These are phyloP conservation scores for Cisticola juncidis DNA, from an alignment of 2,113 vertebrate species.

Conservation along the genomic window DNA sequence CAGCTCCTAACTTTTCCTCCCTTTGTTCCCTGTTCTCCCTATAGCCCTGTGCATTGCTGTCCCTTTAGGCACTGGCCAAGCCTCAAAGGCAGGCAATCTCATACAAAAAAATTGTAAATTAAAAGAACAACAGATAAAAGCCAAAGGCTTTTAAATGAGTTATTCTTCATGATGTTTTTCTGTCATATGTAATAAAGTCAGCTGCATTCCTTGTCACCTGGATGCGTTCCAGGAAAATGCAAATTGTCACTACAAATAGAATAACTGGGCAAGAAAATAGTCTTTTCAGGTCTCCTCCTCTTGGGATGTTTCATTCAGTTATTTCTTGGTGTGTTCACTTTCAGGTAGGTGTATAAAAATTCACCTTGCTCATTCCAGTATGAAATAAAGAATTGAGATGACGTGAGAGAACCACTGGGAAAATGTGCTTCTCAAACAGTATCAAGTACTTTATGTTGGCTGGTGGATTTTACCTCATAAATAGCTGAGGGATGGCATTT, in stretches of 20 bases:
- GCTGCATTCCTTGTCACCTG: conserved; percentile 21
- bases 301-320: background rate
- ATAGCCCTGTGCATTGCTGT: background rate
- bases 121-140: conserved; percentile 29
- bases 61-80: background rate
- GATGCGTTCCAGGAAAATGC: conserved; percentile 13
- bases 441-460: background rate
- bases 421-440: background rate
- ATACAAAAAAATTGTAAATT: background rate
- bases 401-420: background rate
- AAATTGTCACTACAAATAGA: conserved; percentile 46
- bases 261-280: background rate
- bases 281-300: background rate
- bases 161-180: conserved; percentile 37
- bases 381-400: background rate
- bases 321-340: background rate
- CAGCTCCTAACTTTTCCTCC: background rate
- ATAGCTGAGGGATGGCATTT: background rate
- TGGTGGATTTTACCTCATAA: background rate
- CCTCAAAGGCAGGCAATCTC: background rate
- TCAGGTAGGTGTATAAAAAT: background rate
- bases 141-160: conserved; percentile 16
- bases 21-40: background rate
- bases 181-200: conserved; percentile 40
- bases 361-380: background rate